Evolutionary conservation across 2,888 invertebrate genomes (phyloP).

Genomic region (Sphecodes monilicornis): DNA sequence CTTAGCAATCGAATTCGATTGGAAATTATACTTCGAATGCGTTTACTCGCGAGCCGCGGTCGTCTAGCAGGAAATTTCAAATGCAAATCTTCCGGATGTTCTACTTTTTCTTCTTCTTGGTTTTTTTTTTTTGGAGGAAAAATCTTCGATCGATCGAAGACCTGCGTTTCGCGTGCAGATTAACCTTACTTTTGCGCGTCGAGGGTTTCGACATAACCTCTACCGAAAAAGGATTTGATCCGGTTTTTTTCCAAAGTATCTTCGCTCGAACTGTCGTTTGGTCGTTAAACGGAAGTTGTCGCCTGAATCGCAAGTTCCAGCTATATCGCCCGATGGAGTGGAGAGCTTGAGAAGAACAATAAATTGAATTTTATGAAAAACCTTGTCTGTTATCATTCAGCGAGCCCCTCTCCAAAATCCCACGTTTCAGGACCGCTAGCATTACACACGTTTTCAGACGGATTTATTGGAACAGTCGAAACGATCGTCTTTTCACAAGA

Average conservation of each 20-base stretch:
- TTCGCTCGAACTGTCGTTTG: neutral
- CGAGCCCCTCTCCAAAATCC: constrained; percentile 31
- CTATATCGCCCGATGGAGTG: constrained; percentile 52
- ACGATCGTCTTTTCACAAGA: neutral
- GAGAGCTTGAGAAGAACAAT: constrained; percentile 55
- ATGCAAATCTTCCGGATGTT: too few species aligned
- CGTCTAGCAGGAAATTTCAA: neutral
- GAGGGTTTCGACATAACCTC: neutral
- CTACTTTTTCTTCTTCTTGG: too few species aligned
- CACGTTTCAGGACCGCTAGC: constrained; percentile 41
- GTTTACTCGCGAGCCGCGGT: constrained; percentile 15
- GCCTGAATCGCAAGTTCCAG: constrained; percentile 45
- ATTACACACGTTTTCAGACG: neutral
- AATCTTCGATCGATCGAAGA: neutral
- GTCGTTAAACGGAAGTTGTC: neutral
- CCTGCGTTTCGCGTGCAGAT: neutral
- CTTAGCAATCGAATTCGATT: neutral
- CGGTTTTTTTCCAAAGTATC: neutral
- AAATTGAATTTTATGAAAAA: constrained; percentile 55
- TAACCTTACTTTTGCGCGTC: neutral
- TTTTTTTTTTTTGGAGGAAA: neutral
- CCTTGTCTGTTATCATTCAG: constrained; percentile 30
- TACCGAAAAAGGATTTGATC: neutral
- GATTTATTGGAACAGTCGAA: neutral
- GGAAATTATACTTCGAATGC: neutral